phyloP scores from a whole-genome alignment of 2,113 vertebrate species.

The Tenebrosternarchus preto region DNA sequence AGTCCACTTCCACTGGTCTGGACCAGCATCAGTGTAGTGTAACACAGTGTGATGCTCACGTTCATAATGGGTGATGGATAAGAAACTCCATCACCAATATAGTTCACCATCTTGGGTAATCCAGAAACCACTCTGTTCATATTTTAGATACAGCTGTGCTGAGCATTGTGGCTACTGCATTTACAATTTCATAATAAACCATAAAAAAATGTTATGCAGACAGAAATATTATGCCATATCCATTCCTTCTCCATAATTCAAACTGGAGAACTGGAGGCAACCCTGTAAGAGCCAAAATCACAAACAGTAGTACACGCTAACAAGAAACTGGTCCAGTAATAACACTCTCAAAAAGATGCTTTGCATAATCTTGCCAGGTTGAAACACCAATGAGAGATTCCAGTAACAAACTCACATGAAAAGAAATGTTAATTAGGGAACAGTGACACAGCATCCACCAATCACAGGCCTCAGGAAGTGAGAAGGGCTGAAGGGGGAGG shows the following conservation, averaged over 20 bases:
- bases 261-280: background rate
- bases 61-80: no score
- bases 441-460: constrained; percentile 10
- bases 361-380: background rate
- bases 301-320: background rate
- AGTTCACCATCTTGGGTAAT: background rate
- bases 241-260: background rate
- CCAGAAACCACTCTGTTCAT: background rate
- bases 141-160: background rate
- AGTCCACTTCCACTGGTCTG: background rate
- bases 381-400: background rate
- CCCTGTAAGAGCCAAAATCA: background rate
- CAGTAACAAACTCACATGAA: constrained; percentile 7
- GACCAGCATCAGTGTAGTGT: background rate
- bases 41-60: no score
- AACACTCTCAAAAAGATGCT: no score
- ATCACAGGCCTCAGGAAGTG: constrained; percentile 8
- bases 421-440: constrained; percentile 14
- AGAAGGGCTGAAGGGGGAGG: constrained; percentile 13
- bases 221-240: background rate
- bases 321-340: background rate
- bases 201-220: background rate
- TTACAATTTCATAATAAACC: no score
- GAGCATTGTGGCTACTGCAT: background rate
- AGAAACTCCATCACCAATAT: no score